These are phyloP conservation scores for Wiebesia pumilae DNA, from an alignment of 1,140 invertebrate species.

Conservation along the genomic window DNA sequence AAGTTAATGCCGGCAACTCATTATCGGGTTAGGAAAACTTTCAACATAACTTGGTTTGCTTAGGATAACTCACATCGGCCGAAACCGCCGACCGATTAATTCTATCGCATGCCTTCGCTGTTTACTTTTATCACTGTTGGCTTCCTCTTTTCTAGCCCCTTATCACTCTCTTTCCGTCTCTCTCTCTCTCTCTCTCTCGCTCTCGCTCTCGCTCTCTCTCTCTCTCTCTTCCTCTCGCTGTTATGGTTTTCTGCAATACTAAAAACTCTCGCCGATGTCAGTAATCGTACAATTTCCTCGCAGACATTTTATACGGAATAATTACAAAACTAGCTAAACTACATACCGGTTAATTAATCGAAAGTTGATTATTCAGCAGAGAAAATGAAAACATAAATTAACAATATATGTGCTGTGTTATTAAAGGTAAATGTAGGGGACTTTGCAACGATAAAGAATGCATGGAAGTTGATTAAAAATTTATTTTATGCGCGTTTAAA, in stretches of 20 bases:
- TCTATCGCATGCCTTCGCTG: conserved; percentile 34
- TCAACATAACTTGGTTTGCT: conserved; percentile 58
- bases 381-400: conserved; percentile 42
- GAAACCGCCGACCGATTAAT: conserved; percentile 56
- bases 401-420: background rate
- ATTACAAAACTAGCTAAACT: conserved; percentile 5
- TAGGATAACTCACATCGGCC: conserved; percentile 55
- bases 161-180: background rate
- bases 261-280: background rate
- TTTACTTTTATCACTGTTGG: conserved; percentile 5
- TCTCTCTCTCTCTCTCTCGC: too few species aligned
- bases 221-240: too few species aligned
- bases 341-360: conserved; percentile 23
- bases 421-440: background rate
- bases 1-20: conserved; percentile 56
- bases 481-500: background rate
- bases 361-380: conserved; percentile 38
- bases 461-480: conserved; percentile 28
- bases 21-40: conserved; percentile 60
- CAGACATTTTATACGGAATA: conserved; percentile 11
- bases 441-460: conserved; percentile 11
- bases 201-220: background rate
- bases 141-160: background rate
- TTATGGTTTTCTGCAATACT: background rate
- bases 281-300: background rate